Conservation (phyloP, 2,113 vertebrate genomes). For the Galeopterus variegatus region DNA sequence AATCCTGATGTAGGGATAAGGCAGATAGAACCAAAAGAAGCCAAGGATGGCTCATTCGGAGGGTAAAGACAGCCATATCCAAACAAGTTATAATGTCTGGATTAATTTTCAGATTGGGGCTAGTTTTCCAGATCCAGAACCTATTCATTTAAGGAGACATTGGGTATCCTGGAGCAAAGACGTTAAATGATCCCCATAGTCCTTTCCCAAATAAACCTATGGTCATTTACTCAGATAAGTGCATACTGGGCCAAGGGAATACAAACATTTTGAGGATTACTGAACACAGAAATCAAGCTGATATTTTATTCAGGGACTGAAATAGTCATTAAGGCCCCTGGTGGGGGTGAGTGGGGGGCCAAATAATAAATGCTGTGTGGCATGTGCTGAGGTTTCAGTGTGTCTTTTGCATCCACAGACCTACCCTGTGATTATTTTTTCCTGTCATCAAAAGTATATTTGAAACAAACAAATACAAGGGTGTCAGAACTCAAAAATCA, state of each 20-base stretch:
- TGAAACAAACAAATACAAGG: neutral
- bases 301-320: neutral
- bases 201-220: neutral
- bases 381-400: neutral
- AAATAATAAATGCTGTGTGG: neutral
- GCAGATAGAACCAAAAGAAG: neutral
- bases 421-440: neutral
- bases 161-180: neutral
- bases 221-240: neutral
- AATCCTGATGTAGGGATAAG: neutral
- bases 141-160: neutral
- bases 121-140: neutral
- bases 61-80: neutral
- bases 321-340: neutral
- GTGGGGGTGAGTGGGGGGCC: neutral
- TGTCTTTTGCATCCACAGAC: neutral
- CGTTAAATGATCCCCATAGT: neutral
- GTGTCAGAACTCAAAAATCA: neutral
- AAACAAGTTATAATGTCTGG: neutral
- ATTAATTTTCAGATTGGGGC: neutral
- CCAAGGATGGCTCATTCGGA: neutral
- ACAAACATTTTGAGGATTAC: neutral
- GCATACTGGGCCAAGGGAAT: neutral
- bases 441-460: neutral
- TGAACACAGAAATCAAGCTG: neutral